These are phyloP conservation scores for Solen grandis DNA, from an alignment of 1,140 invertebrate species.

Conservation along the genomic window DNA sequence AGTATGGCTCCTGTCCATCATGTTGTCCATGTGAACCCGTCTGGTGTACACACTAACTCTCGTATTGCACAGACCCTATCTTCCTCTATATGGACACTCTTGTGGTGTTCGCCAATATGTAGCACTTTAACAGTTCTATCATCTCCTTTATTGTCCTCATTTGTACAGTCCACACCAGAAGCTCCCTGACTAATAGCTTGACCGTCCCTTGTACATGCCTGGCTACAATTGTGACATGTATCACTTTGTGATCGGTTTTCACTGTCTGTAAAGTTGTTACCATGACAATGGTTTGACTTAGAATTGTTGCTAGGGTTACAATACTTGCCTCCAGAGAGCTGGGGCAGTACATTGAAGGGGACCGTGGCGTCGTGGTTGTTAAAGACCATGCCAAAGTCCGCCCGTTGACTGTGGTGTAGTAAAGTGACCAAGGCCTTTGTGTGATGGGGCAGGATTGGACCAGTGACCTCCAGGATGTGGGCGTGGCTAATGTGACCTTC, in stretches of 20 bases:
- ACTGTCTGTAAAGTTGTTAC: neutral
- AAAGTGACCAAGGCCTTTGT: conserved; percentile 40
- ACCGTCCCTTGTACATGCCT: neutral
- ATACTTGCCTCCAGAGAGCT: neutral
- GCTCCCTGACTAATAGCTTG: neutral
- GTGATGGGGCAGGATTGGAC: conserved; percentile 62
- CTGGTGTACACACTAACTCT: conserved; percentile 38
- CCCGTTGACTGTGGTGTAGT: conserved; percentile 53
- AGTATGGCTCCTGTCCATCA: no score
- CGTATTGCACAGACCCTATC: conserved; percentile 38
- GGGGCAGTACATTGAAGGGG: conserved; percentile 57
- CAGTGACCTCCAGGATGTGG: conserved; percentile 62
- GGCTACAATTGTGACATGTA: neutral
- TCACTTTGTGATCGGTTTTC: neutral
- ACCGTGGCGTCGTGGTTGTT: conserved; percentile 65
- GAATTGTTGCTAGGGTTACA: neutral
- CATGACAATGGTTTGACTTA: no score
- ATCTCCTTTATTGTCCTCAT: neutral
- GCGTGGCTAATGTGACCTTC: conserved; percentile 56
- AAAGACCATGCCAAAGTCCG: conserved; percentile 58
- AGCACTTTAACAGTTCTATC: no score
- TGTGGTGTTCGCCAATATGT: neutral
- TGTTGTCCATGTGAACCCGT: conserved; percentile 41
- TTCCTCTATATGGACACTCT: neutral
- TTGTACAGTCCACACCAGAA: neutral